These are phyloP conservation scores for Drosophila greeni DNA, from an alignment of 2,888 invertebrate genomes.

Conservation along the genomic window DNA sequence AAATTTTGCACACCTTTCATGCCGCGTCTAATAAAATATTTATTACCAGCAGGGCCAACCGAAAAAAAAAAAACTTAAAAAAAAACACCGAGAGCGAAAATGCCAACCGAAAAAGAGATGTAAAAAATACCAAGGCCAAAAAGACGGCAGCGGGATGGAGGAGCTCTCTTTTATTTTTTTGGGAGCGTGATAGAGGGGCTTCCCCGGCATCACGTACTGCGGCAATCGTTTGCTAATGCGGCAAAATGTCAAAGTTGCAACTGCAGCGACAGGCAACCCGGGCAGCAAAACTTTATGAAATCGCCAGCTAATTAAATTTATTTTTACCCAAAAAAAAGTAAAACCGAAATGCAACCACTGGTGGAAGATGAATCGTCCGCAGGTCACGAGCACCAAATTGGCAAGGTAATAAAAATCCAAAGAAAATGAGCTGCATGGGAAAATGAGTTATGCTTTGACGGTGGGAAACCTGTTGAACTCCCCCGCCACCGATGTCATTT, in stretches of 20 bases:
- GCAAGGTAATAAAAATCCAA: slow-evolving; percentile 20
- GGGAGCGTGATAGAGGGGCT: neutral
- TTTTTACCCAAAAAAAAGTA: slow-evolving; percentile 30
- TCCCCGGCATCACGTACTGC: slow-evolving; percentile 54
- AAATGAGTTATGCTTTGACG: slow-evolving; percentile 10
- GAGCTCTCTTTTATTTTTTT: neutral
- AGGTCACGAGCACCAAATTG: slow-evolving; percentile 54
- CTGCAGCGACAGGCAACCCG: slow-evolving; percentile 34
- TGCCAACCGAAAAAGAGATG: slow-evolving; percentile 35
- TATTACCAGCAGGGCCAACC: slow-evolving; percentile 46
- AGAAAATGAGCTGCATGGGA: slow-evolving; percentile 43
- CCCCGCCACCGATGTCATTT: slow-evolving; percentile 3
- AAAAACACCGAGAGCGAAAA: slow-evolving; percentile 20
- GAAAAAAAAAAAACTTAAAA: slow-evolving; percentile 31
- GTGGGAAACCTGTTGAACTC: slow-evolving; percentile 8
- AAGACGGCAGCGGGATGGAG: slow-evolving; percentile 1
- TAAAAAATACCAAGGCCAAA: slow-evolving; percentile 31
- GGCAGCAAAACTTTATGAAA: slow-evolving; percentile 16
- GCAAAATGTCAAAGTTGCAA: slow-evolving; percentile 60
- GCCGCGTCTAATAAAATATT: slow-evolving; percentile 62
- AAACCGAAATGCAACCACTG: slow-evolving; percentile 19
- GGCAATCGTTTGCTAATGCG: slow-evolving; percentile 45
- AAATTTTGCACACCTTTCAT: slow-evolving; percentile 55
- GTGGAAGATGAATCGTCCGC: slow-evolving; percentile 53
- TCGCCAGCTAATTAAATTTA: slow-evolving; percentile 63